Evolutionary conservation across 2,888 invertebrate genomes (phyloP), one percentile per base, ranked within the genome.

Genomic region (Drosophila nigricruria): DNA sequence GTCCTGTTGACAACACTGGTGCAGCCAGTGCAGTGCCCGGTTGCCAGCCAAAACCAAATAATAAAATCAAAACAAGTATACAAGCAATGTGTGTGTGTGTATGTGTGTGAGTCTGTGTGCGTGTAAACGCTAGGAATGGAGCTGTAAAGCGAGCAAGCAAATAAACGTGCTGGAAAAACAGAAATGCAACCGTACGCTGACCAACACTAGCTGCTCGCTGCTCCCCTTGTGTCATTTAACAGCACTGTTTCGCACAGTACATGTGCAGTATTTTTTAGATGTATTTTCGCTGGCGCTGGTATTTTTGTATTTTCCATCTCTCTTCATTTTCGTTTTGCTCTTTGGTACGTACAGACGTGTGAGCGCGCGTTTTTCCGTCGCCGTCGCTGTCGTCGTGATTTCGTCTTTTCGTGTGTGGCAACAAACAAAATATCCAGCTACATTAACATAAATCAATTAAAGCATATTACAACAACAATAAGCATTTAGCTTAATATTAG

Each of bases 291-390:
- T 47, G 23, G 25, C 47, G 38, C 56, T 77, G 75, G 76, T 77
- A 77, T 77, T 79, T 77, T 74, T 63, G 75, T 79, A 74, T 70
- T 77, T 74, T 66, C 59, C 23, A 77, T 70, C 66, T 60, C 79
- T 77, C 77, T 79, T 79, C 77, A 77, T 75, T 77, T 77, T 77
- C 77, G 77, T 77, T 77, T 77, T 79, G 77, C 77, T 77, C 65
- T 79, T 75, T 70, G 79, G 59, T 79, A 70, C 79, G 75, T 74
- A 34, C 53, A 66, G 77, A 79, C 79, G 77, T 79, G 70, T 74
- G 75, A 79, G 77, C 75, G 79, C 79, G 79, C 58, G 73, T 68
- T 79, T 73, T 60, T 59, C 36, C 36, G 34, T 23, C 30, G 50
- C 34, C 45, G 60, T 47, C 61, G 71, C 45, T 38, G 57, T 78